Evolutionary conservation across 2,888 invertebrate genomes (phyloP).

Genomic region (Germaria angustata): DNA sequence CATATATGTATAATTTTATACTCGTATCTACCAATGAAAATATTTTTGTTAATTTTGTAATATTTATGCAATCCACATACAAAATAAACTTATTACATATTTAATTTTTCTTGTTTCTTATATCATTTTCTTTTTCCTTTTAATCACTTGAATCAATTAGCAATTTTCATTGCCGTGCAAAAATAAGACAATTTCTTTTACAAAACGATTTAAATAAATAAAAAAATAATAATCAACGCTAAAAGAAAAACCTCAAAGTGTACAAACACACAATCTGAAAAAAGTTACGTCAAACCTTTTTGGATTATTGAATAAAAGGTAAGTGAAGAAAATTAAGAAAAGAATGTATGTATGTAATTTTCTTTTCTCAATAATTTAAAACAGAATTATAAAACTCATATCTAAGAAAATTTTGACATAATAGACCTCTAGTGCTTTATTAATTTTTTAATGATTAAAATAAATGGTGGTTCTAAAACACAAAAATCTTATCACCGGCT

Average conservation of each 20-base stretch:
- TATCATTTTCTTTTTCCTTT: slow-evolving; percentile 20
- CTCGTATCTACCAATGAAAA: not conserved
- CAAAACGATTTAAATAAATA: slow-evolving; percentile 44
- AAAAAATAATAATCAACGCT: not conserved
- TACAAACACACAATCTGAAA: slow-evolving; percentile 4
- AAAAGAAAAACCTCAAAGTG: slow-evolving; percentile 32
- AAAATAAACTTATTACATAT: slow-evolving; percentile 31
- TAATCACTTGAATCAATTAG: slow-evolving; percentile 41
- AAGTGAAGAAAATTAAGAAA: slow-evolving; percentile 39
- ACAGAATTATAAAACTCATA: not conserved
- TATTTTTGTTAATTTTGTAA: slow-evolving; percentile 46
- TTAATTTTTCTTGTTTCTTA: slow-evolving; percentile 41
- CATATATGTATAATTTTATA: not conserved
- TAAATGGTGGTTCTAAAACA: not conserved
- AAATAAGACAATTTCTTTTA: slow-evolving; percentile 55
- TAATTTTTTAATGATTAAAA: not conserved
- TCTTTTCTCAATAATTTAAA: too few relatives aligned
- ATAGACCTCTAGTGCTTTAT: slow-evolving; percentile 18
- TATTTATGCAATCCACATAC: slow-evolving; percentile 53
- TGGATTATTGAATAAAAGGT: slow-evolving; percentile 56
- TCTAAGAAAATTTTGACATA: not conserved
- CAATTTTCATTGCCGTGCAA: slow-evolving; percentile 61
- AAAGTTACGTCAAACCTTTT: slow-evolving; percentile 63
- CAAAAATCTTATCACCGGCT: slow-evolving; percentile 28
- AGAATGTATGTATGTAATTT: not conserved